These are phyloP conservation scores for Caranx ignobilis DNA, from an alignment of 2,113 vertebrate genomes.

Conservation along the genomic window DNA sequence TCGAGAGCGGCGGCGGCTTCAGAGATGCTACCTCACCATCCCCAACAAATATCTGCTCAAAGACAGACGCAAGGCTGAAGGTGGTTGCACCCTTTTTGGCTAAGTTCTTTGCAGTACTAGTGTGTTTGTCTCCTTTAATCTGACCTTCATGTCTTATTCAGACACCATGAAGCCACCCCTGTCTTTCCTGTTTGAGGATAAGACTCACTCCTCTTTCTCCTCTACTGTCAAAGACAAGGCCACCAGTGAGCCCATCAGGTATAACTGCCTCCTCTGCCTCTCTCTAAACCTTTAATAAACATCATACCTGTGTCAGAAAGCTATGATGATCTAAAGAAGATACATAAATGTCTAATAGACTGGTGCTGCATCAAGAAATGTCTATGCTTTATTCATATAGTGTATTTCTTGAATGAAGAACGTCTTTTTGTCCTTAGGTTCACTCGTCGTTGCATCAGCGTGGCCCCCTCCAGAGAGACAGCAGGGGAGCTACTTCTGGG, in stretches of 20 bases:
- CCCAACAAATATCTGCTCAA: slow-evolving; percentile 98
- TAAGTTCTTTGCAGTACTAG: background rate
- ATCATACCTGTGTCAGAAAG: slow-evolving; percentile 7
- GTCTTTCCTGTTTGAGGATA: slow-evolving; percentile 96
- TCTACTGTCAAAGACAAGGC: slow-evolving; percentile 99
- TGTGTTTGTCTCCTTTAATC: background rate
- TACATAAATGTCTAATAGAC: slow-evolving; percentile 28
- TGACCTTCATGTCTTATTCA: slow-evolving; percentile 57
- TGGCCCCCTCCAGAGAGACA: slow-evolving; percentile 96
- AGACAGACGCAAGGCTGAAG: slow-evolving; percentile 92
- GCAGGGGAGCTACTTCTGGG: slow-evolving; percentile 94
- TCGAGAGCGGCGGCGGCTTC: slow-evolving; percentile 93
- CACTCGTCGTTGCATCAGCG: slow-evolving; percentile 93
- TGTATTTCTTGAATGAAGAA: slow-evolving; percentile 18
- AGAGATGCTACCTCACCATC: slow-evolving; percentile 97
- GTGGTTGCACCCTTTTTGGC: slow-evolving; percentile 72
- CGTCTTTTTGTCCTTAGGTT: slow-evolving; percentile 83
- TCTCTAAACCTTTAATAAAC: slow-evolving; percentile 1
- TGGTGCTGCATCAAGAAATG: background rate
- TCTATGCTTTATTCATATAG: slow-evolving; percentile 25
- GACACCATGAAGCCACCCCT: slow-evolving; percentile 89
- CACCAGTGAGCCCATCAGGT: slow-evolving; percentile 98
- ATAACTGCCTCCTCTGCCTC: slow-evolving; percentile 22
- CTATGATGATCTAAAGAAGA: background rate
- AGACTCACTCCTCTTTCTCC: slow-evolving; percentile 96